phyloP scores from a whole-genome alignment of 2,113 vertebrate species.

The Gavialis gangeticus region DNA sequence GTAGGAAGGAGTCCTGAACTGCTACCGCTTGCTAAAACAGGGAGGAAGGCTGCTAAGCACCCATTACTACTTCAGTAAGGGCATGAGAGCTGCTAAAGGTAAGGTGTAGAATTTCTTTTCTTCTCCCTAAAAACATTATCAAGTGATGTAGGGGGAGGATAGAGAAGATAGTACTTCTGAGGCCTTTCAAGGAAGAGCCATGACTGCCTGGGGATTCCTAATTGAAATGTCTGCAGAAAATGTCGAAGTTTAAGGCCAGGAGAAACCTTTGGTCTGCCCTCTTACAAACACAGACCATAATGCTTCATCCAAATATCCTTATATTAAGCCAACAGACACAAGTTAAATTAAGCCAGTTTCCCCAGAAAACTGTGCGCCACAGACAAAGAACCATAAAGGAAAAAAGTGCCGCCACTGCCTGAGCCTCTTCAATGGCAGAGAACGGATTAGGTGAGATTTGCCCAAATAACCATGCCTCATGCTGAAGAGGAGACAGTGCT shows the following conservation, averaged over 20 bases:
- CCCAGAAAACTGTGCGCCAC: too few relatives aligned
- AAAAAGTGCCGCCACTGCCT: background rate
- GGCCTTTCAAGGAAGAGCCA: too few relatives aligned
- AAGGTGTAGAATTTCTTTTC: background rate
- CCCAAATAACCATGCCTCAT: background rate
- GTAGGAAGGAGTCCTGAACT: background rate
- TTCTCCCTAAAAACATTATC: background rate
- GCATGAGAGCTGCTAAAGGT: background rate
- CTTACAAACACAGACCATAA: background rate
- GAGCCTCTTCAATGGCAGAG: background rate
- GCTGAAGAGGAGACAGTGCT: slow-evolving; percentile 2
- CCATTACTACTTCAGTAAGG: background rate
- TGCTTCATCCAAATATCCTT: slow-evolving; percentile 1
- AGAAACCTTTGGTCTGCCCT: background rate
- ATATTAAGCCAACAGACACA: background rate
- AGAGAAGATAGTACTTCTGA: too few relatives aligned
- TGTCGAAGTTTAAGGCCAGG: too few relatives aligned
- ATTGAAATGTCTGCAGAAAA: too few relatives aligned
- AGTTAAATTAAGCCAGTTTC: background rate
- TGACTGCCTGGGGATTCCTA: too few relatives aligned
- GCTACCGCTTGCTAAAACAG: background rate
- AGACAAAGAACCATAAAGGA: slow-evolving; percentile 5
- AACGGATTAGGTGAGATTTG: background rate
- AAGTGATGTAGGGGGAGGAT: too few relatives aligned
- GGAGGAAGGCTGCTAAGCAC: background rate